Conservation (phyloP, 2,888 invertebrate genomes). For the Microplitis manilae region DNA sequence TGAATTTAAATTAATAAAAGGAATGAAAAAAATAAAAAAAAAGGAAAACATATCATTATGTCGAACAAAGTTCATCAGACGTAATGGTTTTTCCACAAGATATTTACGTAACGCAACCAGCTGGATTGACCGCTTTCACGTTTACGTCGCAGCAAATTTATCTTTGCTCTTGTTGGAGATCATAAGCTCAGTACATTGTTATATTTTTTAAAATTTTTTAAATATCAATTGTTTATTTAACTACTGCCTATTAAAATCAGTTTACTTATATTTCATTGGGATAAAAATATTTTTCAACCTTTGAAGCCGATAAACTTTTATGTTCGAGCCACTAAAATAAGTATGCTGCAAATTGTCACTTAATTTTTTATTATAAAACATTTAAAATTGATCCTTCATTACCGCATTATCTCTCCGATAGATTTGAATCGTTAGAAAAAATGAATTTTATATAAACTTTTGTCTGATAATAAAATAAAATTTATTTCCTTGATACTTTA, state of each 20-base stretch:
- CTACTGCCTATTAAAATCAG: neutral
- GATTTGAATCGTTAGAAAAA: too few relatives aligned
- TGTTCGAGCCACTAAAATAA: too few relatives aligned
- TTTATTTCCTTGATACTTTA: too few relatives aligned
- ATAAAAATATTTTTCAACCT: too few relatives aligned
- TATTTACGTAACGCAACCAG: slow-evolving; percentile 63
- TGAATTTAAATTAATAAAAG: slow-evolving; percentile 1
- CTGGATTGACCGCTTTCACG: slow-evolving; percentile 67
- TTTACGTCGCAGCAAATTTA: slow-evolving; percentile 47
- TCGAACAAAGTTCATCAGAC: slow-evolving; percentile 20
- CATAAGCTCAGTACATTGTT: slow-evolving; percentile 4
- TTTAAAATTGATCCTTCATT: too few relatives aligned
- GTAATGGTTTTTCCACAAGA: slow-evolving; percentile 57
- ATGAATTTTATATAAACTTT: too few relatives aligned
- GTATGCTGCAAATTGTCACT: too few relatives aligned
- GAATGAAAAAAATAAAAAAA: slow-evolving; percentile 4
- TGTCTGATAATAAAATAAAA: too few relatives aligned
- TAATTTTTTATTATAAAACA: too few relatives aligned
- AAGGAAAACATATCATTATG: slow-evolving; percentile 4
- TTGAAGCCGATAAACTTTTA: too few relatives aligned
- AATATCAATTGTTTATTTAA: neutral
- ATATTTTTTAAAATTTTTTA: neutral
- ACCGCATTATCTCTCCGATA: too few relatives aligned
- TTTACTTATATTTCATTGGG: too few relatives aligned
- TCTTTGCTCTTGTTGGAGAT: slow-evolving; percentile 31